Conservation (phyloP, 2,113 vertebrate species). For the Ailurus styani region DNA sequence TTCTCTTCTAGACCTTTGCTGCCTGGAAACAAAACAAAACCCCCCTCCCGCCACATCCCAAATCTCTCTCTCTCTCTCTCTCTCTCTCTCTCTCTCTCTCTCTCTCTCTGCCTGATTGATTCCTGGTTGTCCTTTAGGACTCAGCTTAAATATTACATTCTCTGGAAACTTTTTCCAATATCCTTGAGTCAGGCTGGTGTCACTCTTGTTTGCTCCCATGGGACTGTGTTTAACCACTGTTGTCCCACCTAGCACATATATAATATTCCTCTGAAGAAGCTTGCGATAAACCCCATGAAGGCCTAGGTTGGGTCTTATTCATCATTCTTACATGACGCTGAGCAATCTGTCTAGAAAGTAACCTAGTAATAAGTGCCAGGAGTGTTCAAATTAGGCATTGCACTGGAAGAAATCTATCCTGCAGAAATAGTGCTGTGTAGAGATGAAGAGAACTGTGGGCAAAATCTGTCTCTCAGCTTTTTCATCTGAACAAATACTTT, state of each 20-base stretch:
- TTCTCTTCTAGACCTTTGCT: neutral
- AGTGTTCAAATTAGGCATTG: neutral
- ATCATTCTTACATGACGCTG: neutral
- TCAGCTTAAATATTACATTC: neutral
- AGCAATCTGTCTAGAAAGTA: neutral
- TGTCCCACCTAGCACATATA: neutral
- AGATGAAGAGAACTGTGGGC: neutral
- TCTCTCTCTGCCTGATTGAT: neutral
- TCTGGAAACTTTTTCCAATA: neutral
- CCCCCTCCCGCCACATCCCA: rapidly evolving
- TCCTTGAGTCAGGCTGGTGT: neutral
- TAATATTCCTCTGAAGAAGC: neutral
- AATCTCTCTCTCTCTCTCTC: too few relatives aligned
- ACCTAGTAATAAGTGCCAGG: neutral
- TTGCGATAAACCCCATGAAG: neutral
- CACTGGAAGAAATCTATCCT: neutral
- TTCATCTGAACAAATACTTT: neutral
- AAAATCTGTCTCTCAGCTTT: neutral
- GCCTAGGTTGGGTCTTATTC: neutral
- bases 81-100: too few relatives aligned
- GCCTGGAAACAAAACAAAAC: neutral
- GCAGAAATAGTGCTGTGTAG: neutral
- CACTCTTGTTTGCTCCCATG: neutral
- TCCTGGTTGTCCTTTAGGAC: neutral
- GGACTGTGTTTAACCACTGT: neutral